Percentiles rank a stretch among this genome's conserved stretches.
Conservation (phyloP, 2,797 vertebrate species). For the Cryptoprocta ferox region DNA sequence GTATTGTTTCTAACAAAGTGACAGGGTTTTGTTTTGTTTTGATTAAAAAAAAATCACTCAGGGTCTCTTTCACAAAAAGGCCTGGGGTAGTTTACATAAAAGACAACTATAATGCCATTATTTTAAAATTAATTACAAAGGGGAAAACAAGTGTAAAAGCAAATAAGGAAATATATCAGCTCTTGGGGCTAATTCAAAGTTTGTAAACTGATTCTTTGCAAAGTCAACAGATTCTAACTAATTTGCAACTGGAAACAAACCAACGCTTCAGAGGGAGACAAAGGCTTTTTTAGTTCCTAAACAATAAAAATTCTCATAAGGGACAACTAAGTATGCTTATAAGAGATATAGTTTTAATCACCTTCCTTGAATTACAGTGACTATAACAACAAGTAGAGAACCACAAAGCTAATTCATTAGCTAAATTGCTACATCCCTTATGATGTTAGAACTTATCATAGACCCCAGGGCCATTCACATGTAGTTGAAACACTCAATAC, state of each 20-base stretch:
- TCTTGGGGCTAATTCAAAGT: neutral
- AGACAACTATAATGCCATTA: constrained; percentile 7
- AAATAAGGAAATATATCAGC: neutral
- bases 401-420: neutral
- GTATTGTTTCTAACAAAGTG: neutral
- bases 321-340: neutral
- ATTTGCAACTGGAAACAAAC: neutral
- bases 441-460: neutral
- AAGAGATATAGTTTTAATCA: neutral
- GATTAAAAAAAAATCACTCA: neutral
- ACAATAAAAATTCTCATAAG: neutral
- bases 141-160: constrained; percentile 7
- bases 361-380: neutral
- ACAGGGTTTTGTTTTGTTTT: neutral
- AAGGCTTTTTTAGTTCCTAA: constrained; percentile 1
- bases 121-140: constrained; percentile 48
- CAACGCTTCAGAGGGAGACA: neutral
- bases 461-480: neutral
- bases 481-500: neutral
- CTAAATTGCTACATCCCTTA: neutral
- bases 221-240: constrained; percentile 4
- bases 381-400: neutral
- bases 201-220: neutral
- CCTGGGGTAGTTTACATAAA: neutral
- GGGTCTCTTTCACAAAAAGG: neutral